Evolutionary conservation across 2,888 invertebrate genomes (phyloP), one percentile per base, ranked within the genome.

Genomic region (Ryuthela nishihirai): DNA sequence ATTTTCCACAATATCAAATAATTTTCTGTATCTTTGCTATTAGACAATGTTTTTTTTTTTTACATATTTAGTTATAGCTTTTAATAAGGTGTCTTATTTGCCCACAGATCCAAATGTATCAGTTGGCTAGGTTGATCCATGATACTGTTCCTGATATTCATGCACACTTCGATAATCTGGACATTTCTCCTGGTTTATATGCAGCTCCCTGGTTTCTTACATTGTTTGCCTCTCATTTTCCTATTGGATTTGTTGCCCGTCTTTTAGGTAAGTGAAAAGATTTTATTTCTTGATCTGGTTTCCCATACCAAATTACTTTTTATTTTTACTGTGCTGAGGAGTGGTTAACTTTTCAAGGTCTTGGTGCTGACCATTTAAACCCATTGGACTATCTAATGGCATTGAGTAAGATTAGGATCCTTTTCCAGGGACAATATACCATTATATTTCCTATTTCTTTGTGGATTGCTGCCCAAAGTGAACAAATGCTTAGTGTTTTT

Each of bases 191-290:
- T 0, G 93, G 93, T 0, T 77, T 97, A 4, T 97, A 95, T 74
- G 95, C 95, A 0, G 94, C 97, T 0, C 95, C 97, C 0, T 97
- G 97, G 97, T 85, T 97, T 71, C 80, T 97, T 3, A 97, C 97
- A 0, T 77, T 93, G 26, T 97, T 97, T 76, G 93, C 95, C 38
- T 94, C 95, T 48, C 94, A 95, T 76, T 97, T 97, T 74, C 93
- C 95, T 0, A 77, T 97, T 21, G 95, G 94, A 2, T 95, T 97
- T 76, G 95, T 95, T 20, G 88, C 92, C 0, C 81, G 95, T 67
- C 88, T 95, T 0, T 91, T 94, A 70, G 95, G 90, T 90, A 71
- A 69, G 72, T 67, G 17, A 20, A 17, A 9, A 21, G 3, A 15
- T 24, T 29, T 25, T 15, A 42, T 25, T 1, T 18, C 29, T 10